A percentile compares a stretch with the other conserved stretches of the same genome.
Evolutionary conservation across 2,888 invertebrate genomes (phyloP).

Genomic region (Troides helena): DNA sequence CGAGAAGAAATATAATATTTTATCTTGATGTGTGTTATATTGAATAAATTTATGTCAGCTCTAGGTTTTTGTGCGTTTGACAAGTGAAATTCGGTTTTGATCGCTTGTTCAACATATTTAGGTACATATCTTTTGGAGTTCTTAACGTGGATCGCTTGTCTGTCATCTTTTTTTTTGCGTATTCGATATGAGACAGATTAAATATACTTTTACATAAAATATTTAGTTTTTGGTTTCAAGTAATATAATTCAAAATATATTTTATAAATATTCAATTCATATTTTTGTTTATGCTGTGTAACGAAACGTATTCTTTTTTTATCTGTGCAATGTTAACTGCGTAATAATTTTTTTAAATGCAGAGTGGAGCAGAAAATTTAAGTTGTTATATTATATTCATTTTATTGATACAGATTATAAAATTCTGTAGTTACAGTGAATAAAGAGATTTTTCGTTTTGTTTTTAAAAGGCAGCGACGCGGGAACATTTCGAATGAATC

Average conservation of each 20-base stretch:
- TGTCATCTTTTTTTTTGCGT: not conserved
- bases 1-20: slow-evolving; percentile 51
- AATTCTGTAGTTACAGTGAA: too few species aligned
- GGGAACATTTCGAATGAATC: slow-evolving; percentile 21
- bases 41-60: slow-evolving; percentile 28
- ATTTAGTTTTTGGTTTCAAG: not conserved
- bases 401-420: too few species aligned
- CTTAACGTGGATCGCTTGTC: slow-evolving; percentile 9
- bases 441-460: not conserved
- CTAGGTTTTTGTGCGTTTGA: slow-evolving; percentile 17
- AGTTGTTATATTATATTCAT: too few species aligned
- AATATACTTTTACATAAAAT: not conserved
- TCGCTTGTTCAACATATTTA: slow-evolving; percentile 29
- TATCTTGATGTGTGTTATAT: slow-evolving; percentile 56
- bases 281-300: too few species aligned
- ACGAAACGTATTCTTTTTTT: too few species aligned
- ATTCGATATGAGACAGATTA: not conserved
- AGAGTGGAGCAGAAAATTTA: too few species aligned
- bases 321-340: too few species aligned
- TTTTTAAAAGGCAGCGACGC: slow-evolving; percentile 1
- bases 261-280: too few species aligned
- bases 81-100: slow-evolving; percentile 23
- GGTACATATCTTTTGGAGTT: slow-evolving; percentile 1
- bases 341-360: too few species aligned
- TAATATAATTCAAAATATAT: not conserved